Conservation (phyloP, 2,888 invertebrate species). For the Phyllotreta cruciferae region DNA sequence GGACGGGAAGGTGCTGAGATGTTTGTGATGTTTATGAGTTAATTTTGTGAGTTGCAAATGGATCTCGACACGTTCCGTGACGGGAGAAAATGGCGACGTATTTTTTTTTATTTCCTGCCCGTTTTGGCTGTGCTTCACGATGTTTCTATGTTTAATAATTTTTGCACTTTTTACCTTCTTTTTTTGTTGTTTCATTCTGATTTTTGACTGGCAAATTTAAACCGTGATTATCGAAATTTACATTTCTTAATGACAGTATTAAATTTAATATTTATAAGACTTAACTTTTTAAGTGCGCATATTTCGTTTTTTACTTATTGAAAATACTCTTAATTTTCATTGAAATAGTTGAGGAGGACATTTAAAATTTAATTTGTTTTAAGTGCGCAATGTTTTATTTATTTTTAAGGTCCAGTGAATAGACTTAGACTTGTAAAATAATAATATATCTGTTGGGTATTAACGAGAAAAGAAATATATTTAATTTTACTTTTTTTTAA, state of each 20-base stretch:
- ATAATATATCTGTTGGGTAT: conserved; percentile 33
- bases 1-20: too few relatives aligned
- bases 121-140: conserved; percentile 37
- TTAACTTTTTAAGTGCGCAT: too few relatives aligned
- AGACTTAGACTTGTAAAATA: conserved; percentile 24
- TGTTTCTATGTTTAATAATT: too few relatives aligned
- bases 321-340: not conserved
- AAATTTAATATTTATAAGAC: too few relatives aligned
- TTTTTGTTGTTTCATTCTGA: conserved; percentile 22
- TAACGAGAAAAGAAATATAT: conserved; percentile 32
- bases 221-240: too few relatives aligned
- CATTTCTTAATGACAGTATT: too few relatives aligned
- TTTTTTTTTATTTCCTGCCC: conserved; percentile 29
- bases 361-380: conserved; percentile 4
- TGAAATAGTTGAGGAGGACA: not conserved
- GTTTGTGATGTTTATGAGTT: too few relatives aligned
- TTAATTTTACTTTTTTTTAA: conserved; percentile 28
- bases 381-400: not conserved
- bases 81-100: too few relatives aligned
- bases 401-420: conserved; percentile 14
- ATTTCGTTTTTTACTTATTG: too few relatives aligned
- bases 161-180: conserved; percentile 27
- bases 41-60: not conserved
- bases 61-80: too few relatives aligned
- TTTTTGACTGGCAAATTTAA: too few relatives aligned